Percentiles rank a stretch among this genome's conserved stretches.
These are phyloP conservation scores for Drosophila tropicalis DNA, from an alignment of 1,140 invertebrate species.

Conservation along the genomic window DNA sequence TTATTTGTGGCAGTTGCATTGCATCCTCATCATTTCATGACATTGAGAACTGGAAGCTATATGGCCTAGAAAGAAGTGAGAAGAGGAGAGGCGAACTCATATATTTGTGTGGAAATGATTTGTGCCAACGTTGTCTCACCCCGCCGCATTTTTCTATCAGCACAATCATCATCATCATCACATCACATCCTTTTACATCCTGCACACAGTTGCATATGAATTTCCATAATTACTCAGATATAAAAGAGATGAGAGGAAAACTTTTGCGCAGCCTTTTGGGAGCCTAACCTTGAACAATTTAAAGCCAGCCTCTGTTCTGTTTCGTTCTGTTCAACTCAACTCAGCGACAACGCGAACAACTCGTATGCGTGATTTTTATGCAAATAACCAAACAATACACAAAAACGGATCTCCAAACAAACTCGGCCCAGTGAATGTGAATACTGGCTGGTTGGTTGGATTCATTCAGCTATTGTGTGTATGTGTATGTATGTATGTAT, in stretches of 20 bases:
- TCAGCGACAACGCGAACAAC: slow-evolving; percentile 16
- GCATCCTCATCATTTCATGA: slow-evolving; percentile 50
- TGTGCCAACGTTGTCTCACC: slow-evolving; percentile 9
- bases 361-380: slow-evolving; percentile 71
- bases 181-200: not conserved
- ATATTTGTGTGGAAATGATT: slow-evolving; percentile 54
- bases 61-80: not conserved
- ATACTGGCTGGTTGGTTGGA: slow-evolving; percentile 29
- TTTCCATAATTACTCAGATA: slow-evolving; percentile 67
- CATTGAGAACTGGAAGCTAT: slow-evolving; percentile 52
- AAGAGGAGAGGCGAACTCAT: not conserved
- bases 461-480: slow-evolving; percentile 38
- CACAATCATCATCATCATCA: too few relatives aligned
- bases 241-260: slow-evolving; percentile 18
- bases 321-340: slow-evolving; percentile 26
- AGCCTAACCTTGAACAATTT: slow-evolving; percentile 65
- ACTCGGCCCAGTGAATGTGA: slow-evolving; percentile 41
- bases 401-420: slow-evolving; percentile 64
- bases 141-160: not conserved
- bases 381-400: slow-evolving; percentile 66
- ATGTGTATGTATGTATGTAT: not conserved
- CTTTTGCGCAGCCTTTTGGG: slow-evolving; percentile 34
- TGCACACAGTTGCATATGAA: slow-evolving; percentile 60
- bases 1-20: slow-evolving; percentile 17
- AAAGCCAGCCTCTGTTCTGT: slow-evolving; percentile 36